Base-by-base conservation (phyloP, 2,888 invertebrate species). In the Himalopsyche kuldschensis region DNA sequence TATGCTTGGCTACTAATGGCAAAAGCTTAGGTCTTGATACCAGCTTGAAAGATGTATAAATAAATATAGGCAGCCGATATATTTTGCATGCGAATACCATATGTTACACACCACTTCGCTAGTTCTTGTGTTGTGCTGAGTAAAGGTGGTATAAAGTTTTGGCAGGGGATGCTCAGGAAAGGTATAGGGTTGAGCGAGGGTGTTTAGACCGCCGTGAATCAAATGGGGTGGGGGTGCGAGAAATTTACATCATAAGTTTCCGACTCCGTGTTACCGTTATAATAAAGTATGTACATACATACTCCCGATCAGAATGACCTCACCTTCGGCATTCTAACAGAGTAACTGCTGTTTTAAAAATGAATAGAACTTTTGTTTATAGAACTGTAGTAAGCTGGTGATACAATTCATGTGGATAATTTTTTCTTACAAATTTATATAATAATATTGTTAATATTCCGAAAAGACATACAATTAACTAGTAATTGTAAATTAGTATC, bases 241-340 rank as follows among this genome's bases (percentile, higher is more conserved):
- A 83, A 79, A 83, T 83, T 83, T 83, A 83, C 83, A 77, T 55
- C 76, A 55, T 76, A 83, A 83, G 80, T 83, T 83, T 77, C 69
- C 55, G 76, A 80, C 83, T 80, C 27, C 69, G 69, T 69, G 27
- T 69, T 76, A 41, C 76, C 76, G 35, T 76, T 41, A 41, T 32
- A 76, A 76, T 76, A 76, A 76, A 76, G 32, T 35, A n/a, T n/a
- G n/a, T n/a, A n/a, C n/a, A n/a, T n/a, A 76, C 35, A 76, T 76
- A 76, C 35, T 32, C 35, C 35, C 35, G 76, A 69, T 69, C 69
- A 27, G 27, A 69, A 27, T 69, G 69, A 69, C 69, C 69, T 27
- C 69, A 69, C 27, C 69, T 69, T 69, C 15, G 55, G 20, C 20
- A n/a, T 27, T 69, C 27, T 6, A 69, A 24, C 15, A 27, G 15